Evolutionary conservation across 2,888 invertebrate species (phyloP), one percentile per base, ranked within the genome.

Genomic region (Synergus itoensis): DNA sequence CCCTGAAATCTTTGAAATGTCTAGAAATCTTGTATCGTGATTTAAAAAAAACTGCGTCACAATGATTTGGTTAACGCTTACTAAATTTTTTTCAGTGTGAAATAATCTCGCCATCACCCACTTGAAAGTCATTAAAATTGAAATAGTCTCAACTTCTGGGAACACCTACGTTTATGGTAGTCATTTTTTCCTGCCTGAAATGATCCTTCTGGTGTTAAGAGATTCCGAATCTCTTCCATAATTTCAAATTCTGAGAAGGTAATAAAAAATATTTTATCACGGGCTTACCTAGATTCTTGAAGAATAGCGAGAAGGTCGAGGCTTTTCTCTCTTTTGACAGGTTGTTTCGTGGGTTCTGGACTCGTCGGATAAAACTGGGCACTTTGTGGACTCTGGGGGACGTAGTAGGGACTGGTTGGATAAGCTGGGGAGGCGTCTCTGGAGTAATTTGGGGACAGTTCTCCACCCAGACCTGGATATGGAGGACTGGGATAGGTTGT

Each of bases 321-420:
- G 77, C 91, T 92, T 83, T 92, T 92, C 80, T 92, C 92, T 8
- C 90, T 85, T 81, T 92, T 92, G 64, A 91, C 88, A 0, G 90
- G 89, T 65, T 90, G 91, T 63, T 92, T 91, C 12, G 85, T 82
- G 0, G 91, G 88, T 78, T 92, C 91, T 0, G 92, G 91, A 80
- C 91, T 91, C 3, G 89, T 90, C 0, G 90, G 92, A 57, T 91
- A 91, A 65, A 91, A 86, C 75, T 92, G 91, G 1, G 92, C 91
- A 80, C 92, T 92, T 79, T 92, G 92, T 1, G 92, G 92, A 80
- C 92, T 92, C 62, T 91, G 90, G 3, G 92, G 91, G 4, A 91
- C 89, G 88, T 92, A 92, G 77, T 91, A 91, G 5, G 92, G 92
- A 77, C 92, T 92, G 21, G 90, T 89, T 0, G 92, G 92, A 76